Conservation (phyloP, 2,113 vertebrate species). For the Montifringilla adamsi region DNA sequence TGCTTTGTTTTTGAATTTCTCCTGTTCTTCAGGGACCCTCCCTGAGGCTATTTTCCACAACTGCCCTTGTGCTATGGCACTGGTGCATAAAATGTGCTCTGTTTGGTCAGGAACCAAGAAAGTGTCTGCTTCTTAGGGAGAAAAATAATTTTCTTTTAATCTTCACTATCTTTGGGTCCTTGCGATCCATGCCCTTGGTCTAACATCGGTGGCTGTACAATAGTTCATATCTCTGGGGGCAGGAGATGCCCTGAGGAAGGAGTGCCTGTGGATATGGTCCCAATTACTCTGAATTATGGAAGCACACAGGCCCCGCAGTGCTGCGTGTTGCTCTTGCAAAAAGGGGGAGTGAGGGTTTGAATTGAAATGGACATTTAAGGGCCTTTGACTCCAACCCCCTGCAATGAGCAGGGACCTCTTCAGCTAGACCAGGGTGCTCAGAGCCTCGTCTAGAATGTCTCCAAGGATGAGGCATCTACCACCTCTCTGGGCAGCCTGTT, state of each 20-base stretch:
- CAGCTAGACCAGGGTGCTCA: neutral
- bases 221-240: neutral
- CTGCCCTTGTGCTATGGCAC: neutral
- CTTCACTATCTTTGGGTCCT: neutral
- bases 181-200: neutral
- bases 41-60: neutral
- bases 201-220: rapidly evolving
- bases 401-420: neutral
- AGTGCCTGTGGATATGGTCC: rapidly evolving
- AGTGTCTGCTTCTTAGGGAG: neutral
- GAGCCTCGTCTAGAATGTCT: rapidly evolving
- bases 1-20: neutral
- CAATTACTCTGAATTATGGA: neutral
- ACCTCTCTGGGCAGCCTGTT: neutral
- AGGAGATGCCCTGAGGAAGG: neutral
- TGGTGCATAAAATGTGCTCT: neutral
- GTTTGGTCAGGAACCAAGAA: neutral
- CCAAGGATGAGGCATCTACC: neutral
- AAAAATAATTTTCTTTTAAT: neutral
- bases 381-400: neutral
- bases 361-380: neutral
- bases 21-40: neutral
- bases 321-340: neutral
- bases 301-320: rapidly evolving
- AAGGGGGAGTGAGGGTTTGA: neutral